Evolutionary conservation across 1,140 invertebrate genomes (phyloP).

Genomic region (Drosophila insularis): DNA sequence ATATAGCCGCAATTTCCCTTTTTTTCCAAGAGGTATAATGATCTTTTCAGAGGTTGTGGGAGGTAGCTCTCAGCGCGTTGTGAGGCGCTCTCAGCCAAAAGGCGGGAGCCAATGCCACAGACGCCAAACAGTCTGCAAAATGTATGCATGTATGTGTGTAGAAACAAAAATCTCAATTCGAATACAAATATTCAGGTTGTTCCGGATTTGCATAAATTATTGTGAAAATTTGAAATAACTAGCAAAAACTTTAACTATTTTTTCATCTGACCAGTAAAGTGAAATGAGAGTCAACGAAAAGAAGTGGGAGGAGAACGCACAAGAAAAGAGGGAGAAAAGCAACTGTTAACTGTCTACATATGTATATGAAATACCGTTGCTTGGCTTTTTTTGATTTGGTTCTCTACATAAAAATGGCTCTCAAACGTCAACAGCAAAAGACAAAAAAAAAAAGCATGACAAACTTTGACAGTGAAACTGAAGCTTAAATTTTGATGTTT

Average conservation of each 20-base stretch:
- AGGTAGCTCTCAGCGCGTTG: not conserved
- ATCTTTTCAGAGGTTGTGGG: not conserved
- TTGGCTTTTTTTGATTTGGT: conserved; percentile 48
- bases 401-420: conserved; percentile 58
- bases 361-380: conserved; percentile 63
- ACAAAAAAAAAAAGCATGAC: conserved; percentile 17
- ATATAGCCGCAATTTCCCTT: not conserved
- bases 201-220: conserved; percentile 43
- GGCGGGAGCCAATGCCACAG: conserved; percentile 13
- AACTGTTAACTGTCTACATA: conserved; percentile 23
- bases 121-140: conserved; percentile 61
- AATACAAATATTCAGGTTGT: conserved; percentile 21
- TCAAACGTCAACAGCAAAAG: conserved; percentile 45
- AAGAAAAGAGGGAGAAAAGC: conserved; percentile 24
- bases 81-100: not conserved
- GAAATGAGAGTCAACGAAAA: conserved; percentile 31
- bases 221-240: conserved; percentile 15
- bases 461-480: conserved; percentile 51
- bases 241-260: not conserved
- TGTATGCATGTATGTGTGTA: not conserved
- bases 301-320: conserved; percentile 14
- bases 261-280: conserved; percentile 13
- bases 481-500: conserved; percentile 42
- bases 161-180: conserved; percentile 8
- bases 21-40: not conserved